These are phyloP conservation scores for Aphodius granarius DNA, from an alignment of 2,888 invertebrate genomes.

Conservation along the genomic window DNA sequence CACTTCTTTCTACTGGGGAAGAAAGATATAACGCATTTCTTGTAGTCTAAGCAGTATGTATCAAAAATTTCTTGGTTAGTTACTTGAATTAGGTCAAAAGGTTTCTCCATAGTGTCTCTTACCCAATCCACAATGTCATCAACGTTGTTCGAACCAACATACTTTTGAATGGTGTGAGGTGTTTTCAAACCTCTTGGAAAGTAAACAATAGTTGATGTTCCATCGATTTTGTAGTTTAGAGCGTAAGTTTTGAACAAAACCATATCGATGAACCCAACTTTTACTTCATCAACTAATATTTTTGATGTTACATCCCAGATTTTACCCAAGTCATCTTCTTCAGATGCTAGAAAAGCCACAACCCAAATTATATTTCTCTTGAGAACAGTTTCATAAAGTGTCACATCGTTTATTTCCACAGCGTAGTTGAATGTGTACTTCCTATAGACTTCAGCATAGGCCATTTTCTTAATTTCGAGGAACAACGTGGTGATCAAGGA, in stretches of 20 bases:
- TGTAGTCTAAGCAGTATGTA: neutral
- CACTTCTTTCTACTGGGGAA: neutral
- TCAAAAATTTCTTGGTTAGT: neutral
- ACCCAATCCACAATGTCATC: conserved; percentile 3
- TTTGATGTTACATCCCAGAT: neutral
- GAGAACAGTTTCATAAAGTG: neutral
- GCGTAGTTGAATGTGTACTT: neutral
- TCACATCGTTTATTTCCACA: neutral
- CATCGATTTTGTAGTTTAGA: neutral
- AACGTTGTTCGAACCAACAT: neutral
- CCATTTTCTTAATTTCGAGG: neutral
- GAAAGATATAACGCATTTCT: neutral
- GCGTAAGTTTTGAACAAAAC: conserved; percentile 2
- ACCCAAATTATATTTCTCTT: neutral
- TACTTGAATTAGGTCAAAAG: neutral
- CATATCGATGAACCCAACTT: neutral
- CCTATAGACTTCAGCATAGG: neutral
- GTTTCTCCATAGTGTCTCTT: neutral
- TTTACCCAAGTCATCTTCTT: neutral
- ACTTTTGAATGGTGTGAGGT: neutral
- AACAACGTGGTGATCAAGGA: neutral
- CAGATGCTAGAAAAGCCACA: neutral
- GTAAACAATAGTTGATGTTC: neutral
- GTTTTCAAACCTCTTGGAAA: neutral
- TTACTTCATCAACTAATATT: neutral